Base-by-base conservation (phyloP, 2,888 invertebrate genomes). In the Drosophila trichaetosa region DNA sequence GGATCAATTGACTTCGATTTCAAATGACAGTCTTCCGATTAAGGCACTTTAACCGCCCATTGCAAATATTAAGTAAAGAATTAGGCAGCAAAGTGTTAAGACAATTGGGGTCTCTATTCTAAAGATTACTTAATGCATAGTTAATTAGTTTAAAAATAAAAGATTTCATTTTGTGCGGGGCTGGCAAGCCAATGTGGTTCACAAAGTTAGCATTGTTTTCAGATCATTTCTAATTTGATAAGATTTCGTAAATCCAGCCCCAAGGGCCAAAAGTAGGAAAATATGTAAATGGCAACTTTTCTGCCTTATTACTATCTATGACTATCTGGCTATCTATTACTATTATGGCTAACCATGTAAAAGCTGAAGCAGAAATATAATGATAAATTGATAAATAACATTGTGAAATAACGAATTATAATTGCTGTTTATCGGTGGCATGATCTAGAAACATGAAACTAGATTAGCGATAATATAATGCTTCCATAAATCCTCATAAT, bases 401-500 rank as follows among this genome's bases (percentile, higher is more conserved):
- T 52, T 72, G 79, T 79, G 81, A 77, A 82, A 62, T 69, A 69
- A 54, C 58, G 38, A 33, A 65, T 63, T 58, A 51, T 56, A 58
- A 61, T 72, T 51, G 48, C 48, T 21, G 66, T 60, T 77, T 77
- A 87, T 83, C 84, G 75, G 59, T 62, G 73, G 64, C 79, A 72
- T 66, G 76, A 88, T 86, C 86, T 76, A 27, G 21, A 69, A 58
- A 63, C 65, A 74, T 76, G 53, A 58, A 70, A 53, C 24, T 24
- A 18, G 16, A 75, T 63, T 21, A 52, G 16, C 42, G 59, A 42
- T 53, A 76, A 64, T 38, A 53, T 10, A 33, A 56, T 38, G 54
- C 34, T 38, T 18, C 29, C 40, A 69, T 73, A 80, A 83, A 77
- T 70, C 53, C 62, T 63, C 18, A 63, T 84, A 87, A 87, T 81